phyloP scores from a whole-genome alignment of 2,888 invertebrate genomes.

The Sesamia inferens region DNA sequence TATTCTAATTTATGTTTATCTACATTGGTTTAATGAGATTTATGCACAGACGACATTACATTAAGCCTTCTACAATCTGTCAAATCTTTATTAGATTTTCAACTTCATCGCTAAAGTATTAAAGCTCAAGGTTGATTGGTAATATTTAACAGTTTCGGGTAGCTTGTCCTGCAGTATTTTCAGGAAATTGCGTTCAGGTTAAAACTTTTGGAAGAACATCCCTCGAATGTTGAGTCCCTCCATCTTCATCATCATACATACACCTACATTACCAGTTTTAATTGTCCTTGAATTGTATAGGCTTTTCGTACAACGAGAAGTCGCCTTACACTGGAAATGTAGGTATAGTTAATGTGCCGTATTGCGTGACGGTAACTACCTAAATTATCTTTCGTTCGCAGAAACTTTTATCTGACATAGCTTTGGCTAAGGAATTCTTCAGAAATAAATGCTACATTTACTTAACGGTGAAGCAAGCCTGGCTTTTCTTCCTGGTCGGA shows the following conservation, averaged over 20 bases:
- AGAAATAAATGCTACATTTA: slow-evolving; percentile 9
- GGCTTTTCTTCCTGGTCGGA: slow-evolving; percentile 40
- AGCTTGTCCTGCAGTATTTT: not conserved
- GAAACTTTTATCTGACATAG: slow-evolving; percentile 19
- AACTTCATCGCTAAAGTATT: too few species aligned
- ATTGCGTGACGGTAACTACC: not conserved
- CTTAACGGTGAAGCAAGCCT: slow-evolving; percentile 41
- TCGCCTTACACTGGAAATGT: not conserved
- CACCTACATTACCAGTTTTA: not conserved
- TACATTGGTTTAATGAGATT: not conserved
- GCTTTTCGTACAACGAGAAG: not conserved
- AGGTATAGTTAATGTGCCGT: not conserved
- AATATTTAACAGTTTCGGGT: too few species aligned
- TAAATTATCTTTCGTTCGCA: slow-evolving; percentile 25
- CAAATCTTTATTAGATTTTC: too few species aligned
- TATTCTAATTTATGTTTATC: slow-evolving; percentile 1
- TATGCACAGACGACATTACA: not conserved
- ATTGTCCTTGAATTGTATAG: not conserved
- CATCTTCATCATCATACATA: not conserved
- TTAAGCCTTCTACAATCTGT: too few species aligned
- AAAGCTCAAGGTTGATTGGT: too few species aligned
- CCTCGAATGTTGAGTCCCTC: not conserved
- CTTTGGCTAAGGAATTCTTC: slow-evolving; percentile 18
- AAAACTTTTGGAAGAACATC: not conserved
- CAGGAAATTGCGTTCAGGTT: not conserved